phyloP scores from a whole-genome alignment of 2,113 vertebrate genomes.

The Gorsachius goisagi region DNA sequence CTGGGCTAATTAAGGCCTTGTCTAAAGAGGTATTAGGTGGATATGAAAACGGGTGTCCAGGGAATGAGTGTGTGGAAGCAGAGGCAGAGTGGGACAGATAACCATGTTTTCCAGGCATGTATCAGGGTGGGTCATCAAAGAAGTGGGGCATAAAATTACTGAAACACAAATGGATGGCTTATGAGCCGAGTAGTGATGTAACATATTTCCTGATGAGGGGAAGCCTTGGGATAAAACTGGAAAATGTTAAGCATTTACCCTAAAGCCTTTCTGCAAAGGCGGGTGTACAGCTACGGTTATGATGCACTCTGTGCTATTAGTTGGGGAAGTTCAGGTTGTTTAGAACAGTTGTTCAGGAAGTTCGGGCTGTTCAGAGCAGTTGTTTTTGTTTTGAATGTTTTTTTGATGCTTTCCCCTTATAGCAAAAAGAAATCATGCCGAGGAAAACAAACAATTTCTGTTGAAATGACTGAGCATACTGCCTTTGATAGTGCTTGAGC shows the following conservation, averaged over 20 bases:
- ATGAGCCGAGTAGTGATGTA: background rate
- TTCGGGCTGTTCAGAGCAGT: background rate
- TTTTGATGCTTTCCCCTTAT: background rate
- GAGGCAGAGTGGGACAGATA: background rate
- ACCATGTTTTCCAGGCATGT: background rate
- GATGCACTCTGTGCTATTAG: background rate
- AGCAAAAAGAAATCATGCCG: background rate
- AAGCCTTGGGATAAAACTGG: background rate
- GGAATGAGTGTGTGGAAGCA: rapidly evolving
- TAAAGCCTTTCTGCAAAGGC: background rate
- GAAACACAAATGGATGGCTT: background rate
- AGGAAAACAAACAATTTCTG: background rate
- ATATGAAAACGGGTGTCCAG: background rate
- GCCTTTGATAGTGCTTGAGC: background rate
- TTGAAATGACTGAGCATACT: background rate
- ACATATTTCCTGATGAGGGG: background rate
- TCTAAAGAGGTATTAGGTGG: background rate
- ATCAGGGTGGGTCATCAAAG: background rate
- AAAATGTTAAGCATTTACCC: background rate
- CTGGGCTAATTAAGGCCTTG: background rate
- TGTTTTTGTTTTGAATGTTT: background rate
- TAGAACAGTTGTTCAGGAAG: background rate
- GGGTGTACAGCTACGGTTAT: background rate
- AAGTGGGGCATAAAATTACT: background rate
- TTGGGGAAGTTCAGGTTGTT: background rate